Evolutionary conservation across 2,113 vertebrate species (phyloP), one percentile per base, ranked within the genome.

Genomic region (Dipodomys merriami): DNA sequence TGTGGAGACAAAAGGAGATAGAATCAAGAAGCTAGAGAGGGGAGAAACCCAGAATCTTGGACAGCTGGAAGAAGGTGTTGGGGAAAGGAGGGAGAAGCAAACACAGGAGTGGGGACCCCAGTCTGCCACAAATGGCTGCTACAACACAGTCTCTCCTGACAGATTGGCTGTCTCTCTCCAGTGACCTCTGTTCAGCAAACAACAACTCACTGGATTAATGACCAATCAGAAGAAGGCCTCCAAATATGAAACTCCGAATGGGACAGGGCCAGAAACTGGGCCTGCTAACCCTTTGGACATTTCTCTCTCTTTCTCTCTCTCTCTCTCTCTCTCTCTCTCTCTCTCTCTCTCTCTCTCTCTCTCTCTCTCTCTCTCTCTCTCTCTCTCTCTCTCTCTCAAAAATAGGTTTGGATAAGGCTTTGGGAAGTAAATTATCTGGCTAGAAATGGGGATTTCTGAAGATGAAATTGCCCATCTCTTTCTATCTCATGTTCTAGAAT

Each of bases 181-280:
- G 85, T 98, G 98, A 99, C 98, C 98, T 99, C 98, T 98, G 98
- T 97, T 98, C 95, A 78, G 97, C 97, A 96, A 96, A 98, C 96
- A 97, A 98, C 98, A 98, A 98, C 97, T 99, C 98, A 98, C 95
- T 93, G 91, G 97, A 98, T 98, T 98, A 99, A 99, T 98, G 98
- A 98, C 98, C 98, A 98, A 98, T 98, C 97, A 96, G 94, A 85
- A 69, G 95, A 97, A 98, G 97, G 92, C 88, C 93, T 98, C 98
- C 20, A 95, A 97, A 98, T 95, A 96, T 88, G 88, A 94, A 92
- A 85, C 95, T 95, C 85, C 91, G 83, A 90, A 94, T 83, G 86
- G 86, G 62, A 95, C 91, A 95, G 89, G 88, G 64, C 78, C 79
- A 79, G 86, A 94, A 80, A 49, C 19, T 90, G n/a, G 27, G 79